Percentiles rank a stretch among this genome's conserved stretches.
Evolutionary conservation across 64 coral and sea anemone species (phyloP).

Genomic region (Montipora capricornis): DNA sequence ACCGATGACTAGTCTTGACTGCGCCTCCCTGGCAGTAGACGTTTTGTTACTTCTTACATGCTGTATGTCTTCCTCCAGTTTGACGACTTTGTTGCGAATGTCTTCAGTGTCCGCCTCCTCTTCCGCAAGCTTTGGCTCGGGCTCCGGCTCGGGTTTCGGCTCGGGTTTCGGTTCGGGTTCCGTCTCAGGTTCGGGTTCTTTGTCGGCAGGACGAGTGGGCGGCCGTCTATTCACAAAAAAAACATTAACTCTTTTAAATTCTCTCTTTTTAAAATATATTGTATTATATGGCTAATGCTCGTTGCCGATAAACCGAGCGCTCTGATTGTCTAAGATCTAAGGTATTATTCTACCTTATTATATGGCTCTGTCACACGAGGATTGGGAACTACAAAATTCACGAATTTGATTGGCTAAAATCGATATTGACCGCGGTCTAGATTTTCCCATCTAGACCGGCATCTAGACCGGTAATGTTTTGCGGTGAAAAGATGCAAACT

Average conservation of each 20-base stretch:
- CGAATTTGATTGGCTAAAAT: no score
- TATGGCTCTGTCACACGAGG: no score
- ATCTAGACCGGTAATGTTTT: no score
- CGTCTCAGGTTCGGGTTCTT: slow-evolving; percentile 31
- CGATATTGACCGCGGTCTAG: no score
- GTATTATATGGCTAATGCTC: no score
- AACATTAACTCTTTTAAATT: neutral
- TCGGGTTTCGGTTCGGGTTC: slow-evolving; percentile 39
- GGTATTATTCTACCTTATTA: no score
- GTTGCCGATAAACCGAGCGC: no score
- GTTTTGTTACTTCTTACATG: slow-evolving; percentile 53
- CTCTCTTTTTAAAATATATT: no score
- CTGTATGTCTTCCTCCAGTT: slow-evolving; percentile 82
- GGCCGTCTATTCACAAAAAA: slow-evolving; percentile 4
- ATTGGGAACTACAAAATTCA: no score
- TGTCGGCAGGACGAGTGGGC: neutral
- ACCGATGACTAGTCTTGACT: neutral
- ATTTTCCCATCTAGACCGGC: no score
- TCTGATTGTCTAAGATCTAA: no score
- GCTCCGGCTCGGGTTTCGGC: slow-evolving; percentile 41
- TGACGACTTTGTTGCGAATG: slow-evolving; percentile 68
- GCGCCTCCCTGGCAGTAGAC: neutral
- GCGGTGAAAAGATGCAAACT: no score
- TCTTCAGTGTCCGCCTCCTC: slow-evolving; percentile 62
- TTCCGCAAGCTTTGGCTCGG: slow-evolving; percentile 31